phyloP scores from a whole-genome alignment of 2,113 vertebrate species.

The Paralichthys olivaceus region DNA sequence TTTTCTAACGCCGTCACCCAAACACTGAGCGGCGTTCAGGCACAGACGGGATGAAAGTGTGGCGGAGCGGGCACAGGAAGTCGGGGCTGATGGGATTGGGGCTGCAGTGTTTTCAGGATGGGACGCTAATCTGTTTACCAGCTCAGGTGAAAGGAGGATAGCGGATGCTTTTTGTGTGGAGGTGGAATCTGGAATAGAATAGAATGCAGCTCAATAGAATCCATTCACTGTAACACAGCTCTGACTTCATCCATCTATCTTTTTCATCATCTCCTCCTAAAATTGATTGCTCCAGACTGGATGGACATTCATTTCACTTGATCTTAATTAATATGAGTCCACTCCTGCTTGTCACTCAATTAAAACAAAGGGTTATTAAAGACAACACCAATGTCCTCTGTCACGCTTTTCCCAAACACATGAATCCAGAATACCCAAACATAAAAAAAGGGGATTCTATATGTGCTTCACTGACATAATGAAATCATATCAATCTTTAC shows the following conservation, averaged over 20 bases:
- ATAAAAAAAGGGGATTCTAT: too few relatives aligned
- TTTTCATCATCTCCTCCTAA: too few relatives aligned
- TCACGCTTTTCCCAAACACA: not conserved
- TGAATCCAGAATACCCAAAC: not conserved
- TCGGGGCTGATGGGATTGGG: constrained; percentile 34
- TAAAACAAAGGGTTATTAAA: not conserved
- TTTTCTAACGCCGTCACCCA: too few relatives aligned
- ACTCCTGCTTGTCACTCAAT: not conserved
- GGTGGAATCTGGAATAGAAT: not conserved
- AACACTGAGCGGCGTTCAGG: not conserved
- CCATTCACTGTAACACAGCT: too few relatives aligned
- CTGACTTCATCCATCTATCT: too few relatives aligned
- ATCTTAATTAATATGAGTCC: not conserved
- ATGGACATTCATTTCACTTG: not conserved
- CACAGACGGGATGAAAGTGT: not conserved
- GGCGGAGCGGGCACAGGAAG: constrained; percentile 13
- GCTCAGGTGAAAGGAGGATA: constrained; percentile 42
- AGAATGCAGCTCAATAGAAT: not conserved
- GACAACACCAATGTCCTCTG: not conserved
- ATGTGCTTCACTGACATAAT: not conserved
- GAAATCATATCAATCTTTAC: too few relatives aligned
- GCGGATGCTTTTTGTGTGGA: constrained; percentile 8
- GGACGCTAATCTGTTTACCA: constrained; percentile 40
- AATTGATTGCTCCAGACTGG: too few relatives aligned
- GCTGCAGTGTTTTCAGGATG: not conserved